A percentile compares a stretch with the other conserved stretches of the same genome.
Conservation (phyloP, 2,797 vertebrate species). For the Hypotaenidia philippensis region DNA sequence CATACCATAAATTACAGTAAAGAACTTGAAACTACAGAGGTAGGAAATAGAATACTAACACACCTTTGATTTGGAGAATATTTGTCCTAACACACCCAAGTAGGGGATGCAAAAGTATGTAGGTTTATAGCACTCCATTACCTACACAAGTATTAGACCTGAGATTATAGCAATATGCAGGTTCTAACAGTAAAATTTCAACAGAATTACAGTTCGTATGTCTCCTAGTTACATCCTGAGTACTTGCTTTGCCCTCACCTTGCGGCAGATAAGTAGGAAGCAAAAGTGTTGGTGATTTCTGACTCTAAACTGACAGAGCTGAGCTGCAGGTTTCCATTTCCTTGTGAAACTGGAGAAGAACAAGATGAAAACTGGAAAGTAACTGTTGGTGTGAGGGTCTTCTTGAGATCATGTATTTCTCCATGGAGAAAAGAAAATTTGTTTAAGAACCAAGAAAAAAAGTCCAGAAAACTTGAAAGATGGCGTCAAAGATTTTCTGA, state of each 20-base stretch:
- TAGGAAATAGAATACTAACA: not conserved
- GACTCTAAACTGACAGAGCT: not conserved
- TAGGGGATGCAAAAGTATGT: not conserved
- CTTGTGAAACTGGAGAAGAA: not conserved
- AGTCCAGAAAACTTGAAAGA: not conserved
- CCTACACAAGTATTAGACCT: not conserved
- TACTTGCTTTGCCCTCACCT: not conserved
- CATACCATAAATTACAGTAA: not conserved
- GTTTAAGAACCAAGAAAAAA: not conserved
- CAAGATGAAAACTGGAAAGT: not conserved
- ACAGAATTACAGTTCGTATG: not conserved
- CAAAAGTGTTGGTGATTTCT: not conserved
- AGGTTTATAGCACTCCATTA: not conserved
- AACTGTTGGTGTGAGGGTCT: not conserved
- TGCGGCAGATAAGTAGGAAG: not conserved
- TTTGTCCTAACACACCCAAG: not conserved
- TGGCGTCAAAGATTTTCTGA: not conserved
- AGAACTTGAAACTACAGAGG: not conserved
- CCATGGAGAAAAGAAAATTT: not conserved
- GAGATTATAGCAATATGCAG: not conserved
- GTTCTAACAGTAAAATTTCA: not conserved
- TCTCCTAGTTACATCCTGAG: not conserved
- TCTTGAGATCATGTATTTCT: not conserved
- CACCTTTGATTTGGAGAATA: not conserved
- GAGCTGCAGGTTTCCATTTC: not conserved